phyloP scores from a whole-genome alignment of 2,797 vertebrate genomes.

The Acrossocheilus wenchowensis region DNA sequence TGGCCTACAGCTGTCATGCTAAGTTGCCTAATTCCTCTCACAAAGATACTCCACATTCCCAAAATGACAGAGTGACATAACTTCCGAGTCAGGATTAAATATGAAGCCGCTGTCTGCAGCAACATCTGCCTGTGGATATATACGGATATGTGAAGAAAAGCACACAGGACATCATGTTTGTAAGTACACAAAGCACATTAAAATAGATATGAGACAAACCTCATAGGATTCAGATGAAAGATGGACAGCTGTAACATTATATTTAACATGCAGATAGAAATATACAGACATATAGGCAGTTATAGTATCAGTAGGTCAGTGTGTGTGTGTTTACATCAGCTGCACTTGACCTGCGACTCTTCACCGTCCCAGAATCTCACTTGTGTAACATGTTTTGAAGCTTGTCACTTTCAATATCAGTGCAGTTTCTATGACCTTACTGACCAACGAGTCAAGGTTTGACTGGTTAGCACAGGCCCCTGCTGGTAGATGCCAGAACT shows the following conservation, averaged over 20 bases:
- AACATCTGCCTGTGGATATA: constrained; percentile 37
- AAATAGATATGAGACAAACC: constrained; percentile 18
- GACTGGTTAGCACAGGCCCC: not conserved
- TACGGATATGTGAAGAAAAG: constrained; percentile 15
- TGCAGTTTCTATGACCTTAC: not conserved
- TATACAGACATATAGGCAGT: not conserved
- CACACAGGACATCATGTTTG: constrained; percentile 1
- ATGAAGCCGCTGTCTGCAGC: not conserved
- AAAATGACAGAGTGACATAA: not conserved
- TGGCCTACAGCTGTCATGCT: not conserved
- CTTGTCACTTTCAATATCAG: not conserved
- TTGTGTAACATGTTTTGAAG: constrained; percentile 11
- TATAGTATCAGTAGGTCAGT: not conserved
- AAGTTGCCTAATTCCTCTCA: constrained; percentile 10
- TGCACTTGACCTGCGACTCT: not conserved
- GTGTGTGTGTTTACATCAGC: constrained; percentile 6
- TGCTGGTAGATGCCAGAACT: not conserved
- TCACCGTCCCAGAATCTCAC: not conserved
- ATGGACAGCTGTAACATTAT: not conserved
- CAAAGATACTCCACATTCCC: constrained; percentile 1
- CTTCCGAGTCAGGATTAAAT: not conserved
- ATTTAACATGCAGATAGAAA: constrained; percentile 11
- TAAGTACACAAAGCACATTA: not conserved
- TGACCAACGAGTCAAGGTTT: not conserved
- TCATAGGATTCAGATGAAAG: constrained; percentile 35